Conservation (phyloP, 2,888 invertebrate genomes). For the Synanthedon andrenaeformis region DNA sequence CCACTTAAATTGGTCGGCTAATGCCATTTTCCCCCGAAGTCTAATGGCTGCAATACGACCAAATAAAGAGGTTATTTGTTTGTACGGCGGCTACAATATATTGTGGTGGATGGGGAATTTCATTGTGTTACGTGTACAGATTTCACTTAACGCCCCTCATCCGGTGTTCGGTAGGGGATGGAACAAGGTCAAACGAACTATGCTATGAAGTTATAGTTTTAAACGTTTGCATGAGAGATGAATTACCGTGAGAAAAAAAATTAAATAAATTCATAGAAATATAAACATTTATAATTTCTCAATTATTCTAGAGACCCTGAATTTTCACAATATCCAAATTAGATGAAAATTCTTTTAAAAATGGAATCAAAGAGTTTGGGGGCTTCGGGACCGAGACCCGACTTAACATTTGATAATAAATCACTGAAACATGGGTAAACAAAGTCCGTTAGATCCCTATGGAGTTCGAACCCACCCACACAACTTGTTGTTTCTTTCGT, state of each 20-base stretch:
- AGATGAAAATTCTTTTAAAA: slow-evolving; percentile 21
- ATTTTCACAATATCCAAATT: slow-evolving; percentile 5
- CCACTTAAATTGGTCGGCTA: slow-evolving; percentile 29
- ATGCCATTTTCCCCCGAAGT: slow-evolving; percentile 23
- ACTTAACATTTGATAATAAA: slow-evolving; percentile 25
- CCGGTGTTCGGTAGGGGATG: slow-evolving; percentile 24
- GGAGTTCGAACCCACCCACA: slow-evolving; percentile 1
- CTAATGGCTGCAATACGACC: slow-evolving; percentile 25
- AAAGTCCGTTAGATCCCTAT: slow-evolving; percentile 15
- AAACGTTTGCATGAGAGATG: slow-evolving; percentile 16
- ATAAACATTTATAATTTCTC: no score
- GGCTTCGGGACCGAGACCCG: slow-evolving; percentile 12
- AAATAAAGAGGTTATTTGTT: slow-evolving; percentile 30
- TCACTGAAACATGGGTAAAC: slow-evolving; percentile 31
- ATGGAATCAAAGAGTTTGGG: slow-evolving; percentile 22
- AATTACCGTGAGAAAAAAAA: slow-evolving; percentile 30
- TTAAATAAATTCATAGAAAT: slow-evolving; percentile 14
- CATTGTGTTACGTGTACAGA: slow-evolving; percentile 22
- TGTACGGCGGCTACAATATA: slow-evolving; percentile 16
- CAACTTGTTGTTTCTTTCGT: background rate
- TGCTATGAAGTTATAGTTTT: slow-evolving; percentile 28
- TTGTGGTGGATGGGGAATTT: slow-evolving; percentile 17
- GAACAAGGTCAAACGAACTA: slow-evolving; percentile 31
- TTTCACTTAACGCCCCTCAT: slow-evolving; percentile 36
- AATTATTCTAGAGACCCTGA: no score